Evolutionary conservation across 2,888 invertebrate species (phyloP).

Genomic region (Colostygia pectinataria): DNA sequence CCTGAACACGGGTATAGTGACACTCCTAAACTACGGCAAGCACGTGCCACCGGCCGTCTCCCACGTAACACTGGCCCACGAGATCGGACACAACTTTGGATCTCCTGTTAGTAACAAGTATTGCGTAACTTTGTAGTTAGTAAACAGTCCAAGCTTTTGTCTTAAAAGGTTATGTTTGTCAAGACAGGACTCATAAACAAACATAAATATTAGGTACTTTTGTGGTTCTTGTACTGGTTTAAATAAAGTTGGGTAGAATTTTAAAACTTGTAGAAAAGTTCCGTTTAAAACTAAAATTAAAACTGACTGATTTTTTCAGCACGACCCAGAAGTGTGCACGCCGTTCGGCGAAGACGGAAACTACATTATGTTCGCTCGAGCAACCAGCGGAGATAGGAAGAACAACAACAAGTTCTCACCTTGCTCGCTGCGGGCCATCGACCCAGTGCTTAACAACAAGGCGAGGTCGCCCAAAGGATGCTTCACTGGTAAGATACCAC

Average conservation of each 20-base stretch:
- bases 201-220: no score
- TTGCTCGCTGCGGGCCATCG: conserved; percentile 95
- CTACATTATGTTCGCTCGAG: conserved; percentile 99
- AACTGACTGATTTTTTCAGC: conserved; percentile 78
- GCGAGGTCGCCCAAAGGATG: conserved; percentile 95
- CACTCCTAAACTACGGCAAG: conserved; percentile 98
- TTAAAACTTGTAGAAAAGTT: no score
- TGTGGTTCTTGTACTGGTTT: no score
- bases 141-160: no score
- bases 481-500: conserved; percentile 88
- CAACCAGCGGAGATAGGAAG: conserved; percentile 98
- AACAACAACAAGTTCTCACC: conserved; percentile 99
- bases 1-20: conserved; percentile 98
- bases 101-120: conserved; percentile 87
- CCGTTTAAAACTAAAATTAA: no score
- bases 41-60: conserved; percentile 99
- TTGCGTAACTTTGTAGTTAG: no score
- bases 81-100: conserved; percentile 99
- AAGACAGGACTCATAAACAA: no score
- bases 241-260: no score
- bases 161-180: no score
- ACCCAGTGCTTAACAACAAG: conserved; percentile 95
- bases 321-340: conserved; percentile 96
- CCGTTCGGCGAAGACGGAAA: conserved; percentile 98
- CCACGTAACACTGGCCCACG: conserved; percentile 98